Percentiles rank a stretch among this genome's conserved stretches.
Conservation (phyloP, 2,888 invertebrate species). For the Hirudinaria manillensis region DNA sequence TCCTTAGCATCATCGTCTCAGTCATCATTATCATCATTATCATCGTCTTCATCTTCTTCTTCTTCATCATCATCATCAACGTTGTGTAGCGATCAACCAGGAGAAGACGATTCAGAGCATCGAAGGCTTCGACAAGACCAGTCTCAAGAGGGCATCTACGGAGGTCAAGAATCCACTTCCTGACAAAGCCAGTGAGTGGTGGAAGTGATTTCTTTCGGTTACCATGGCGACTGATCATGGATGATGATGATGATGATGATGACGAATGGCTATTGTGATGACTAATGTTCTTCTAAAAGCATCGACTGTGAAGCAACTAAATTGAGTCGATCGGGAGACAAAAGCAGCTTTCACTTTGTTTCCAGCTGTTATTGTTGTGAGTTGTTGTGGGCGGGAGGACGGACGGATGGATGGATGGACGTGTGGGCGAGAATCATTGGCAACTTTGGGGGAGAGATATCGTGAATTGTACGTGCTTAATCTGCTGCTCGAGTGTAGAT, state of each 20-base stretch:
- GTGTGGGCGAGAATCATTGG: too few species aligned
- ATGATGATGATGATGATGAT: background rate
- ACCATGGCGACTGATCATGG: too few species aligned
- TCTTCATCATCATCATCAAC: background rate
- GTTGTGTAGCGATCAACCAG: constrained; percentile 27
- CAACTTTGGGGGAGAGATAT: too few species aligned
- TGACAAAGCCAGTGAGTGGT: constrained; percentile 38
- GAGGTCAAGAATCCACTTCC: constrained; percentile 40
- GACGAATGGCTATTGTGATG: background rate
- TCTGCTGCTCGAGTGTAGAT: too few species aligned
- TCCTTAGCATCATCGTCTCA: background rate
- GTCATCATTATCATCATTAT: background rate
- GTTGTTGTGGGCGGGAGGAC: too few species aligned
- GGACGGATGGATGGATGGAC: background rate
- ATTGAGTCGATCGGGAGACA: too few species aligned
- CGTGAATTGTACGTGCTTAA: too few species aligned
- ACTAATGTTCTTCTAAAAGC: too few species aligned
- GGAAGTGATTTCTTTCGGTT: background rate
- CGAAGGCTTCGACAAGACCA: constrained; percentile 38
- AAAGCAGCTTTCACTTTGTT: too few species aligned
- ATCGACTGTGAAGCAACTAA: too few species aligned
- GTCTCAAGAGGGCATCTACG: constrained; percentile 37
- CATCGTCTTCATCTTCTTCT: background rate
- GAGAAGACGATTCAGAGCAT: constrained; percentile 35
- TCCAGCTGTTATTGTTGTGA: too few species aligned